Conservation (phyloP, 2,888 invertebrate genomes). For the Watsonalla binaria region DNA sequence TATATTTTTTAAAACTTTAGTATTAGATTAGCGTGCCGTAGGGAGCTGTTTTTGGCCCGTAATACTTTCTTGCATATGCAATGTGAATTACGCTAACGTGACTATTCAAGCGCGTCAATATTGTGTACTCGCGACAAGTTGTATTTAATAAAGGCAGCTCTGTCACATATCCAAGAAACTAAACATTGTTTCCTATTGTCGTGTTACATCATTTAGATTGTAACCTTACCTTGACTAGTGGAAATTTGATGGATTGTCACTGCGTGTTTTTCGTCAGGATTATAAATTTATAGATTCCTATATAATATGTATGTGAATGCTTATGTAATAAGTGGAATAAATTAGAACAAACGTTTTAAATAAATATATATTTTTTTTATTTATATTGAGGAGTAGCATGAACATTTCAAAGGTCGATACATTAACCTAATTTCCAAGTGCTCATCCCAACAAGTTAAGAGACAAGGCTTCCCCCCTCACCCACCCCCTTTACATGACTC, state of each 20-base stretch:
- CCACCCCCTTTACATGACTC: slow-evolving; percentile 16
- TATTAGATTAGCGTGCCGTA: background rate
- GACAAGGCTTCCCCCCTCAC: slow-evolving; percentile 8
- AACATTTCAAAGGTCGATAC: background rate
- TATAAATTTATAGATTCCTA: too few relatives aligned
- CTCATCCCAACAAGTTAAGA: slow-evolving; percentile 1
- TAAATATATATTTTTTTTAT: too few relatives aligned
- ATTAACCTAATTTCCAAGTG: slow-evolving; percentile 2
- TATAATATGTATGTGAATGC: too few relatives aligned
- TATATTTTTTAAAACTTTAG: background rate
- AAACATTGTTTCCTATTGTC: background rate
- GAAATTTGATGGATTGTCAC: too few relatives aligned
- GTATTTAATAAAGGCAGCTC: too few relatives aligned
- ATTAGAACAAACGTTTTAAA: too few relatives aligned
- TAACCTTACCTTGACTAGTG: background rate
- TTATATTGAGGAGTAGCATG: background rate
- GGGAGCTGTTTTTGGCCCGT: background rate
- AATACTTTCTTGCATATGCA: background rate
- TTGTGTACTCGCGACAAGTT: too few relatives aligned
- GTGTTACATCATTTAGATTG: background rate
- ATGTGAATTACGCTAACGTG: background rate
- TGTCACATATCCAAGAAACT: too few relatives aligned
- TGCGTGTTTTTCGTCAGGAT: too few relatives aligned
- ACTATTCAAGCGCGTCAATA: background rate
- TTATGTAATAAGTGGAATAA: too few relatives aligned